Conservation (phyloP, 2,888 invertebrate genomes). For the Hyposoter dolosus region DNA sequence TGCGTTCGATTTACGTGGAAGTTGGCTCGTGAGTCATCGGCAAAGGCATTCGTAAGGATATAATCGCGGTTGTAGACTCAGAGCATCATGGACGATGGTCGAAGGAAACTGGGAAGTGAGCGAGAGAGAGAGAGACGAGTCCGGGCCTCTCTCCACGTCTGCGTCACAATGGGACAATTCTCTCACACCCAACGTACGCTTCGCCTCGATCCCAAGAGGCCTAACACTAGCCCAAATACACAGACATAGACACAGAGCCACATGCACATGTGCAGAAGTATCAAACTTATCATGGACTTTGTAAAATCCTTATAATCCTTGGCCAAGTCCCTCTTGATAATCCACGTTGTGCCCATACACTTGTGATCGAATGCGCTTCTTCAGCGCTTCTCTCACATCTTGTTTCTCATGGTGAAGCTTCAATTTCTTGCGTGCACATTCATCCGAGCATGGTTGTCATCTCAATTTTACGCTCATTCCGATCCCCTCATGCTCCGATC, state of each 20-base stretch:
- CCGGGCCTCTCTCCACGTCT: constrained; percentile 4
- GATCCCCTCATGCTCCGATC: constrained; percentile 26
- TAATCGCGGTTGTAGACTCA: constrained; percentile 9
- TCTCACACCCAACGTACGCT: constrained; percentile 44
- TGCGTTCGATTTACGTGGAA: constrained; percentile 20
- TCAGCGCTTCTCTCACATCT: constrained; percentile 20
- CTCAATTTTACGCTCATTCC: constrained; percentile 68
- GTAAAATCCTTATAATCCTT: constrained; percentile 33
- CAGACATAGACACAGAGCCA: background rate
- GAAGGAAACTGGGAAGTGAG: constrained; percentile 33
- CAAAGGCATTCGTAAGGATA: constrained; percentile 44
- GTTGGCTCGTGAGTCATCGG: constrained; percentile 52
- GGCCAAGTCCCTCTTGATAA: background rate
- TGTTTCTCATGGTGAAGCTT: constrained; percentile 36
- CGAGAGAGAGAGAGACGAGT: constrained; percentile 20
- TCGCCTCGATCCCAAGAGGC: background rate
- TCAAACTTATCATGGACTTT: constrained; percentile 32
- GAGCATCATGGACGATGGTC: constrained; percentile 37
- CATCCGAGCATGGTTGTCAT: constrained; percentile 63
- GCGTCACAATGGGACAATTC: constrained; percentile 60
- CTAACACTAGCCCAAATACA: background rate
- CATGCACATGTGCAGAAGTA: constrained; percentile 9
- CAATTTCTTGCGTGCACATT: constrained; percentile 60
- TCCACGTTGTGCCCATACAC: constrained; percentile 27
- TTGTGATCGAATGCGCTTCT: constrained; percentile 37